phyloP scores from a whole-genome alignment of 2,797 vertebrate species.

The Australoheros facetus region DNA sequence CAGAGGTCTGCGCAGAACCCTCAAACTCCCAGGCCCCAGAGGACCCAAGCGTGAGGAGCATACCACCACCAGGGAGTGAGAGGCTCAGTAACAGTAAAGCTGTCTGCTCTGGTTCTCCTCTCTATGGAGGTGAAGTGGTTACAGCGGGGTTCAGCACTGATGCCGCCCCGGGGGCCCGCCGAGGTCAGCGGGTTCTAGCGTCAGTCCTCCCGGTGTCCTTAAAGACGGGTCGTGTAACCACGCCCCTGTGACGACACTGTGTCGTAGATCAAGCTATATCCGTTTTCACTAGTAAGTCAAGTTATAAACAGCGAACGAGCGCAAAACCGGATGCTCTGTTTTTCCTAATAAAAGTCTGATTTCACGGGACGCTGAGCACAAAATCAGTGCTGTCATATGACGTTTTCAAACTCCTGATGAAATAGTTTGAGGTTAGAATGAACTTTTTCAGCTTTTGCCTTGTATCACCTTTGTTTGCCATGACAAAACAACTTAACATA shows the following conservation, averaged over 20 bases:
- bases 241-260: conserved; percentile 68
- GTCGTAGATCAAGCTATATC: conserved; percentile 62
- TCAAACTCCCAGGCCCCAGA: too few species aligned
- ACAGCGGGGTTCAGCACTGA: neutral
- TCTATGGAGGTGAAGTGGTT: neutral
- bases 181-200: conserved; percentile 65
- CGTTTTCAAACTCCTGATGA: neutral
- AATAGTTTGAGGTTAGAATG: neutral
- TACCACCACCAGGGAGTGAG: too few species aligned
- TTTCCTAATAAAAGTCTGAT: conserved; percentile 35
- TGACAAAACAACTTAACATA: neutral
- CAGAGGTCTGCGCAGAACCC: too few species aligned
- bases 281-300: conserved; percentile 58
- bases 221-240: conserved; percentile 71
- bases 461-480: neutral
- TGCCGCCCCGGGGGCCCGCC: neutral
- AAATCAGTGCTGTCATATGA: neutral
- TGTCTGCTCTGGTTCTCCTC: neutral
- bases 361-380: neutral
- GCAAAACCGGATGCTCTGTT: accelerated
- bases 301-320: accelerated
- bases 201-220: conserved; percentile 66
- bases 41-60: too few species aligned
- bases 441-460: neutral
- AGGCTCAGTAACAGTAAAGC: neutral